Evolutionary conservation across 1,140 invertebrate species (phyloP).

Genomic region (Pseudoatta argentina): DNA sequence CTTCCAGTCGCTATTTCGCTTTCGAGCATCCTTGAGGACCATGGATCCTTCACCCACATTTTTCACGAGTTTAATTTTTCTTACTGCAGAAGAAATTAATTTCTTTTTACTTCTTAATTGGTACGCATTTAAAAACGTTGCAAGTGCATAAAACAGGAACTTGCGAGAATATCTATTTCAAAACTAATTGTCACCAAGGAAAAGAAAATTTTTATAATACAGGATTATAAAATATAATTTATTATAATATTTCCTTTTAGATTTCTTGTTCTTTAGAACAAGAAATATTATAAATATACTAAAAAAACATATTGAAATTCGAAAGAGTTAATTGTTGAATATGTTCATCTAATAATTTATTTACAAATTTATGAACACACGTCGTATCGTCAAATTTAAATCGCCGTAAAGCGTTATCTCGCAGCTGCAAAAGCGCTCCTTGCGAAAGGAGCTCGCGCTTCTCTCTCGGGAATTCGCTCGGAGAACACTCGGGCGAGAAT

Average conservation of each 20-base stretch:
- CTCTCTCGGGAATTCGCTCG: conserved; percentile 46
- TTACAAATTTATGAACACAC: conserved; percentile 16
- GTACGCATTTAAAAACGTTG: background rate
- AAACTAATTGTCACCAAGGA: background rate
- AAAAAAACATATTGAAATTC: background rate
- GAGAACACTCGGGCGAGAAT: conserved; percentile 67
- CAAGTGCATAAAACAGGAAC: background rate
- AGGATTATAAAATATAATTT: background rate
- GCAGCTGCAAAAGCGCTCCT: conserved; percentile 51
- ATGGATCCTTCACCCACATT: conserved; percentile 18
- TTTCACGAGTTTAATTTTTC: conserved; percentile 34
- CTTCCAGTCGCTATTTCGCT: conserved; percentile 38
- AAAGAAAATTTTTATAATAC: background rate
- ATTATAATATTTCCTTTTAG: background rate
- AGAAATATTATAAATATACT: background rate
- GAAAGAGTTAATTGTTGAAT: background rate
- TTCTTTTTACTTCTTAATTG: conserved; percentile 27
- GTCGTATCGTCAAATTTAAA: conserved; percentile 59
- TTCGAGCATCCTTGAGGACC: conserved; percentile 18
- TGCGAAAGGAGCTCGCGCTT: conserved; percentile 49
- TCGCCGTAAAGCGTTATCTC: conserved; percentile 53
- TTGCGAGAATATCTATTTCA: conserved; percentile 5
- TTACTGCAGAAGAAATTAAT: conserved; percentile 25
- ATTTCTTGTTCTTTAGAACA: background rate
- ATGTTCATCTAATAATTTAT: conserved; percentile 8